Conservation (phyloP, 2,888 invertebrate genomes). For the Alsophila aescularia region DNA sequence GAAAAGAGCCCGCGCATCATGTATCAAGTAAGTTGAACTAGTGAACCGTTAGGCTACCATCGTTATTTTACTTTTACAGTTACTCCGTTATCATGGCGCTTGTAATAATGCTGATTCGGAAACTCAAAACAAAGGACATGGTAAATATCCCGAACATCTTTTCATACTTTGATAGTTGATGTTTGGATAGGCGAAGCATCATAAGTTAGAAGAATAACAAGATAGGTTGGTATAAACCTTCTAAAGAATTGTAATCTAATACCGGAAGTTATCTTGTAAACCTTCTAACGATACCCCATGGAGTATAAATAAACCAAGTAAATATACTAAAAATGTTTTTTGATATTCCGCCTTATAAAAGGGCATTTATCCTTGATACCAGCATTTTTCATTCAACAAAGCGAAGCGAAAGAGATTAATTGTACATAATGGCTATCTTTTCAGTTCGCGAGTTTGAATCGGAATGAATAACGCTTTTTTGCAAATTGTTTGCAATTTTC, state of each 20-base stretch:
- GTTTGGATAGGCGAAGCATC: no score
- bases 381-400: slow-evolving; percentile 33
- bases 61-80: no score
- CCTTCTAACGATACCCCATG: neutral
- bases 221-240: neutral
- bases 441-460: slow-evolving; percentile 18
- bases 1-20: no score
- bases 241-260: neutral
- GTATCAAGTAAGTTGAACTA: no score
- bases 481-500: slow-evolving; percentile 16
- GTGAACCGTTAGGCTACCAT: no score
- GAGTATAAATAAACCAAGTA: slow-evolving; percentile 23
- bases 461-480: slow-evolving; percentile 19
- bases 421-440: slow-evolving; percentile 29
- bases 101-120: no score
- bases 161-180: no score
- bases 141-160: no score
- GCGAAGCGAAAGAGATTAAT: slow-evolving; percentile 32
- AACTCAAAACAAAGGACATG: no score
- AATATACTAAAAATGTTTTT: slow-evolving; percentile 20
- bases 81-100: no score
- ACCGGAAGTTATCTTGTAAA: neutral
- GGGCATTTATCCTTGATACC: slow-evolving; percentile 22
- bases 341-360: slow-evolving; percentile 25
- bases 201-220: no score